Percentiles rank a stretch among this genome's conserved stretches.
These are phyloP conservation scores for Machaerirhynchus nigripectus DNA, from an alignment of 2,113 vertebrate species.

Conservation along the genomic window DNA sequence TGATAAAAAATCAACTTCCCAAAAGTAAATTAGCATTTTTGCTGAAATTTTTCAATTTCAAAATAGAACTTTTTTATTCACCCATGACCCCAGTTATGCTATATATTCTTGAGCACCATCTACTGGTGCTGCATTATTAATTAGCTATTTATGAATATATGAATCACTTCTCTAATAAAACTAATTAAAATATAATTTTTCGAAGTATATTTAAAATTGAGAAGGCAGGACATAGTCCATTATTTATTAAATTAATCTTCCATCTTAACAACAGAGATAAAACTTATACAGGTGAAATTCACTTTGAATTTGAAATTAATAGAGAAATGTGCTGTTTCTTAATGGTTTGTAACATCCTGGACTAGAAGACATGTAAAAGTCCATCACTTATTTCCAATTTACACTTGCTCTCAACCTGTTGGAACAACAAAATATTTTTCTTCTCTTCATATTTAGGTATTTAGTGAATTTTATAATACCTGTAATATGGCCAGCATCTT, in stretches of 20 bases:
- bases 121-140: constrained; percentile 54
- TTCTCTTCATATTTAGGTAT: background rate
- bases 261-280: background rate
- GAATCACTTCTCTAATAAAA: background rate
- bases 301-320: background rate
- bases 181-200: background rate
- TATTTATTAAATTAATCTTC: background rate
- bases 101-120: constrained; percentile 51
- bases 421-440: background rate
- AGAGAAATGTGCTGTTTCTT: background rate
- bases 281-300: background rate
- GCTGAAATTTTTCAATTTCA: background rate
- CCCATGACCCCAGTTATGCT: background rate
- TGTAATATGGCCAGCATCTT: background rate
- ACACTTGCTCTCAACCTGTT: background rate
- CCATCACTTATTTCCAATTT: background rate
- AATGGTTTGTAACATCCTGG: background rate
- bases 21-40: background rate
- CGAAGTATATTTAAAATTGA: background rate
- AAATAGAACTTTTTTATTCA: background rate
- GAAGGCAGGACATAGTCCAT: background rate
- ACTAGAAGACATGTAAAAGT: background rate
- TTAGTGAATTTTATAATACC: background rate
- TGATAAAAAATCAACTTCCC: background rate
- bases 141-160: constrained; percentile 5